Conservation (phyloP, 2,113 vertebrate genomes). For the Microtus pennsylvanicus region DNA sequence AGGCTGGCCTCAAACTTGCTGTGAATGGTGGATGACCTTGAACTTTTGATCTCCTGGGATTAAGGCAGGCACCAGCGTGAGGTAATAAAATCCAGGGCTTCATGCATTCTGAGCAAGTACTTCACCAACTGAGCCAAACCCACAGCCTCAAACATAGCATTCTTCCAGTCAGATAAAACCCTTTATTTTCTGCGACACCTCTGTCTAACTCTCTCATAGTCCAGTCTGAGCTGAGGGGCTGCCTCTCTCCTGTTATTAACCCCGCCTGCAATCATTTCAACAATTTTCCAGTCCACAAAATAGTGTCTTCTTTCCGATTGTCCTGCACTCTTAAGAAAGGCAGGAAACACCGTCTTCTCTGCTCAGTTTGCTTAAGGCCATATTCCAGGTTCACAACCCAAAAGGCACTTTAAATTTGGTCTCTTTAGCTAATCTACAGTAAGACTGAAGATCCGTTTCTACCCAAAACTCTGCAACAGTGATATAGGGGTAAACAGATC, state of each 20-base stretch:
- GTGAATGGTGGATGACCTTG: not conserved
- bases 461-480: conserved; percentile 32
- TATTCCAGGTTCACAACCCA: conserved; percentile 43
- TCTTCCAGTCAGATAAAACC: not conserved
- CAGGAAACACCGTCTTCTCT: not conserved
- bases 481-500: not conserved
- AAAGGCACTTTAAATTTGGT: not conserved
- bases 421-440: not conserved
- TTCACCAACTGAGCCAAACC: not conserved
- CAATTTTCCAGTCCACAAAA: conserved; percentile 29
- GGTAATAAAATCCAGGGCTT: not conserved
- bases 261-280: not conserved
- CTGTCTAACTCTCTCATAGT: not conserved
- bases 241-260: not conserved
- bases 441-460: conserved; percentile 18
- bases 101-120: not conserved
- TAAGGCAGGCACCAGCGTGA: not conserved
- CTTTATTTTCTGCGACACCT: not conserved
- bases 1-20: not conserved
- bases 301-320: not conserved
- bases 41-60: not conserved
- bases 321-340: not conserved
- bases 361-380: conserved; percentile 66
- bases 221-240: not conserved
- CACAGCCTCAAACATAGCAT: not conserved